Base-by-base conservation (phyloP, 2,888 invertebrate genomes). In the Macaria liturata region DNA sequence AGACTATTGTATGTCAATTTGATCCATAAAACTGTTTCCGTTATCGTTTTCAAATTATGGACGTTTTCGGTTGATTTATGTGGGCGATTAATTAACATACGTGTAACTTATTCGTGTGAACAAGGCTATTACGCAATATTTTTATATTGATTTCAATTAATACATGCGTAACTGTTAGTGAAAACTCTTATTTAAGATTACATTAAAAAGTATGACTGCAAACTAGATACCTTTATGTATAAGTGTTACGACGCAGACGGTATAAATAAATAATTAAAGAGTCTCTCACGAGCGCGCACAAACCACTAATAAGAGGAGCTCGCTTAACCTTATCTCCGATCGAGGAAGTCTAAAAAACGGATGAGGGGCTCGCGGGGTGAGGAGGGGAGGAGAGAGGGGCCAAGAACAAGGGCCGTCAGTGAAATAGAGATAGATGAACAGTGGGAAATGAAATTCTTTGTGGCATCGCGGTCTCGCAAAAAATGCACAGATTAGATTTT, bases 381-480 rank as follows among this genome's bases (percentile, higher is more conserved):
- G 20, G 20, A 20, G 72, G 54, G 8, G 72, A 75, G 71, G 72
- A 73, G 78, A 72, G 81, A 79, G 71, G 75, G 71, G 69, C 78
- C 83, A 91, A 91, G 91, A 92, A 92, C 91, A 91, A 90, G 90
- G 85, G 90, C 86, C 89, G 91, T 91, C 91, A 91, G 84, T 91
- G 91, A 89, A 91, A 91, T 91, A 91, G 91, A 92, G 92, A 92
- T 91, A 92, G 91, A 92, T 92, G 92, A 92, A 92, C 91, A 92
- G 91, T 91, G 90, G 92, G 92, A 92, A 92, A 92, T 92, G 92
- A 92, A 92, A 92, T 92, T 92, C 92, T 92, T 92, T 91, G 92
- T 92, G 92, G 92, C 89, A 88, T 91, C 90, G 91, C 91, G 91
- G 90, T 89, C 91, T 87, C 92, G 91, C 91, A 92, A 92, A 92